Base-by-base conservation (phyloP, 2,113 vertebrate species). In the Festucalex cinctus region DNA sequence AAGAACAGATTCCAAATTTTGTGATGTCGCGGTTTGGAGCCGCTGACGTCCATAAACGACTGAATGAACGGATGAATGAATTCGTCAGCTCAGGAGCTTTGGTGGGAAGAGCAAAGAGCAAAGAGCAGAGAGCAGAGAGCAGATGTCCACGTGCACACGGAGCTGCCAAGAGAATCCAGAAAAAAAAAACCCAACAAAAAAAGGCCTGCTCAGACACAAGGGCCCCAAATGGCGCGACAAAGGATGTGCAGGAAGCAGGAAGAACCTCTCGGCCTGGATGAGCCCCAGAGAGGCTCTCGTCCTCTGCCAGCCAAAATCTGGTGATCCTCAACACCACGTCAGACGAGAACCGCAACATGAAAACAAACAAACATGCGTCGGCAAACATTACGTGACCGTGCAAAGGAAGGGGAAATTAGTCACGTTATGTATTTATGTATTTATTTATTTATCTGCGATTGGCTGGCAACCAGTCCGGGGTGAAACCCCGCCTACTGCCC, bases 211-310 rank as follows among this genome's bases (percentile, higher is more conserved):
- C 88, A 90, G 84, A 89, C 91, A 89, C 89, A 87, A 89, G 88
- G 84, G 84, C 84, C 88, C 60, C 91, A 92, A 91, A 91, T 91
- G 91, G 91, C 90, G 90, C 87, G 90, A 92, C 90, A 93, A 91
- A 92, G 88, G 90, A 91, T 88, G 91, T 87, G 85, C 90, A 92
- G 92, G 91, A 92, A 93, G 85, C 90, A 92, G 92, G 91, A 92
- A 93, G 90, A 88, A 83, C 85, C 88, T 91, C 88, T 92, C 74
- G 86, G 91, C 90, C 90, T 92, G 90, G 90, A 77, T 92, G 91
- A 91, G 85, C 90, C 89, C 72, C 90, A 90, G 85, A 90, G 88
- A 89, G 88, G 82, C 87, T 87, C 86, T 83, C 85, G 82, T 85
- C 77, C 82, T 79, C 88, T 90, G 90, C 89, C 89, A 91, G 86